Conservation (phyloP, 2,888 invertebrate genomes). For the Epistrophe grossulariae region DNA sequence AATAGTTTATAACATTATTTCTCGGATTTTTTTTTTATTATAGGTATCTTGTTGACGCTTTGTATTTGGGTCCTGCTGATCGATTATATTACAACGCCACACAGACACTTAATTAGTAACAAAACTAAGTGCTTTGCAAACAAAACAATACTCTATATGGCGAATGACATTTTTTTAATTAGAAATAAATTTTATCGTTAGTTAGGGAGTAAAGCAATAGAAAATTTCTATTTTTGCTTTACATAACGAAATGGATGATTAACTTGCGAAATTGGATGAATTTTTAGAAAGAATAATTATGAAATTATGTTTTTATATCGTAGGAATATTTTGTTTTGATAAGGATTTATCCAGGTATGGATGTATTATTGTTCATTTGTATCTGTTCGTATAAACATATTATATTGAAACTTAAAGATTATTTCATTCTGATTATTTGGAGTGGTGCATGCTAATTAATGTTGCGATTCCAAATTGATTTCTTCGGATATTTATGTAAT, state of each 20-base stretch:
- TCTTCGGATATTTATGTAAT: too few species aligned
- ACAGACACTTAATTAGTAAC: background rate
- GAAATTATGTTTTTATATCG: background rate
- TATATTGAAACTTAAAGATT: too few species aligned
- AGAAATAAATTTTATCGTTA: background rate
- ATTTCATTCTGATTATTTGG: too few species aligned
- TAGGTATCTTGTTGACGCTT: slow-evolving; percentile 43
- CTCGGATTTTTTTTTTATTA: slow-evolving; percentile 50
- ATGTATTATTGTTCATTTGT: too few species aligned
- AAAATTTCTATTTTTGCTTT: background rate
- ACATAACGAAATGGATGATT: background rate
- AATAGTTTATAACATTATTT: slow-evolving; percentile 44
- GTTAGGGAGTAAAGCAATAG: too few species aligned
- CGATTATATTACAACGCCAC: slow-evolving; percentile 23
- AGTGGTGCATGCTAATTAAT: too few species aligned
- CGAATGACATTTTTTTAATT: slow-evolving; percentile 33
- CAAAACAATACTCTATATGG: background rate
- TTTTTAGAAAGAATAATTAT: background rate
- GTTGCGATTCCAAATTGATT: too few species aligned
- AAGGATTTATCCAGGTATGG: too few species aligned
- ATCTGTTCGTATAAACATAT: too few species aligned
- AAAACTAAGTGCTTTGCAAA: slow-evolving; percentile 39
- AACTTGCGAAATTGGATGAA: background rate
- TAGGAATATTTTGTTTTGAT: too few species aligned
- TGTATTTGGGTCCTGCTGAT: slow-evolving; percentile 36